Conservation (phyloP, 2,888 invertebrate genomes). For the Resseliella maxima region DNA sequence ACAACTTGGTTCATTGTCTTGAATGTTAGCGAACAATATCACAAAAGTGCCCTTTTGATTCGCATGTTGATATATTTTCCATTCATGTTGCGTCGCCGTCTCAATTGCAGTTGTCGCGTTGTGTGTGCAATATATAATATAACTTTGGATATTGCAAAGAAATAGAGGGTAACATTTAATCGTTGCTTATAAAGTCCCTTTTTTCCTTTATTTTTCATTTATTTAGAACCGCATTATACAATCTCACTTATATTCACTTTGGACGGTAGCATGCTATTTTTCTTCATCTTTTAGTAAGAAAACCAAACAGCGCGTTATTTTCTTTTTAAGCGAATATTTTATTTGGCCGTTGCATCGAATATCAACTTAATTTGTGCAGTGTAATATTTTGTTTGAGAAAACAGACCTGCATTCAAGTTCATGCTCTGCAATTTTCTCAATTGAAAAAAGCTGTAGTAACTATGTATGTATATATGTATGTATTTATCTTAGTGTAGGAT, state of each 20-base stretch:
- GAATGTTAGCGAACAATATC: neutral
- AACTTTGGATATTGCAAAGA: neutral
- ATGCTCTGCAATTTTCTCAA: neutral
- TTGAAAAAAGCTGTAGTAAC: neutral
- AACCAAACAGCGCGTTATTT: neutral
- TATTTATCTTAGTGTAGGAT: no score
- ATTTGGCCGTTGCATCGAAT: no score
- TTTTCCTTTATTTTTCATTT: neutral
- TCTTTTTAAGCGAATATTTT: neutral
- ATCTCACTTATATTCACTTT: conserved; percentile 5
- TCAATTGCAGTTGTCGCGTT: no score
- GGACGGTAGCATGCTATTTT: neutral
- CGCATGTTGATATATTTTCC: neutral
- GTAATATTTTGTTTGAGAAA: no score
- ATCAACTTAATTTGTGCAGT: no score
- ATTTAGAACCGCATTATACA: neutral
- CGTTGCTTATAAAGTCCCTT: neutral
- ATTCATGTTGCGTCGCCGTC: no score
- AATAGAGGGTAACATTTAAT: neutral
- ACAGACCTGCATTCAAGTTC: neutral
- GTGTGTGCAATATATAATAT: no score
- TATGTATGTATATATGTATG: no score
- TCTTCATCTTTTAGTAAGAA: neutral
- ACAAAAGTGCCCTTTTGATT: conserved; percentile 1
- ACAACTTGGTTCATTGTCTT: neutral